Evolutionary conservation across 1,140 invertebrate species (phyloP), one percentile per base, ranked within the genome.

Genomic region (Pantala flavescens): DNA sequence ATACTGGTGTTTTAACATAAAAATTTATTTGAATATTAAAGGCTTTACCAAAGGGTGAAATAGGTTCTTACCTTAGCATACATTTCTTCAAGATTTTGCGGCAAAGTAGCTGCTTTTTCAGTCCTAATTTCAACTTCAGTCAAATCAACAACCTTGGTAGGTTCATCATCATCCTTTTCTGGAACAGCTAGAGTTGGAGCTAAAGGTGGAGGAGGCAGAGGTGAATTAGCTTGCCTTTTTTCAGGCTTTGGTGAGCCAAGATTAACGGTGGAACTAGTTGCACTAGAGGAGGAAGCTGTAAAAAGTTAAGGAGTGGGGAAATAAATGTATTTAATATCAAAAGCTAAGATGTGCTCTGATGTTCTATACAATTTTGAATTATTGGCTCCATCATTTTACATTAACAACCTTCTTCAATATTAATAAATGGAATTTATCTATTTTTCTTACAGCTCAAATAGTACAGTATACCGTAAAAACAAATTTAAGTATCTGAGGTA

Each of bases 161-260:
- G 78, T 73, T 81, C 84, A 78, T 76, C 80, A 77, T 76, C 84
- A 77, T 79, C 83, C 79, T 55, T 84, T 76, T 78, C 86, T 75
- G 16, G 78, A 77, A 0, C 82, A 80, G 72, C 83, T 83, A 14
- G 81, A 75, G 24, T 83, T 80, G 23, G 70, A 75, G 36, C 28
- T 80, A 74, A 82, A 0, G 90, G 91, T 0, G 91, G 91, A 10
- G 91, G 90, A 14, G 92, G 91, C 43, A 93, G 80, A 0, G 92
- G 92, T 0, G 91, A 93, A 82, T 93, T 93, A 0, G 91, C 92
- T 81, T 92, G 91, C n/a, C 92, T 86, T 82, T 93, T 93, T 82
- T 94, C 92, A 0, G 91, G 91, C 80, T 93, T 93, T 0, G 92
- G 92, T 0, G 92, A 93, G 24, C 90, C 88, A 21, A 91, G 82